phyloP scores from a whole-genome alignment of 1,140 invertebrate genomes.

The Ceratitis capitata region DNA sequence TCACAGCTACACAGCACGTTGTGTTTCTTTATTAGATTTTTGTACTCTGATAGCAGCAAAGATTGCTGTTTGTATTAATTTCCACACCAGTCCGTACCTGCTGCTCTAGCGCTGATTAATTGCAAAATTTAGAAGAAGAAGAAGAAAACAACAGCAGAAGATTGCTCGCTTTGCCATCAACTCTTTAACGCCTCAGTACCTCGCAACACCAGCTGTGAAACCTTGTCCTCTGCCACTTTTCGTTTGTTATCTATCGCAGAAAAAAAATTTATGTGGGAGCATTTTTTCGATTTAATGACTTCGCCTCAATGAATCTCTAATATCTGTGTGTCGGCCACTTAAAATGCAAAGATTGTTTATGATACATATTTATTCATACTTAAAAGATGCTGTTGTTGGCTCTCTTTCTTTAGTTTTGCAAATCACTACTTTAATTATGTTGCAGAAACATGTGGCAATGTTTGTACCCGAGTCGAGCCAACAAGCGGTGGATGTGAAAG shows the following conservation, averaged over 20 bases:
- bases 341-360: not conserved
- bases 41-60: constrained; percentile 11
- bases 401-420: not conserved
- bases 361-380: not conserved
- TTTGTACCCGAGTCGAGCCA: no score
- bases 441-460: not conserved
- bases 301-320: constrained; percentile 3
- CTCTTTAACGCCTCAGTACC: constrained; percentile 30
- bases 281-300: constrained; percentile 7
- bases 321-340: not conserved
- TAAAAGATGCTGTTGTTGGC: no score
- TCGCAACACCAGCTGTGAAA: not conserved
- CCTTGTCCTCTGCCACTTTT: constrained; percentile 3
- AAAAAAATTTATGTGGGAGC: constrained; percentile 8
- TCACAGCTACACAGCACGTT: no score
- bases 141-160: not conserved
- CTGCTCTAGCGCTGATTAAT: constrained; percentile 29
- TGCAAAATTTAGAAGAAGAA: not conserved
- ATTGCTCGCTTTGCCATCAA: not conserved
- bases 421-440: constrained; percentile 23
- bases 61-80: not conserved
- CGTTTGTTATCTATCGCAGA: not conserved
- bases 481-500: not conserved
- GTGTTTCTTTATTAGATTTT: constrained; percentile 9
- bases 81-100: not conserved